Conservation (phyloP, 1,140 invertebrate species). For the Oscheius sp. region DNA sequence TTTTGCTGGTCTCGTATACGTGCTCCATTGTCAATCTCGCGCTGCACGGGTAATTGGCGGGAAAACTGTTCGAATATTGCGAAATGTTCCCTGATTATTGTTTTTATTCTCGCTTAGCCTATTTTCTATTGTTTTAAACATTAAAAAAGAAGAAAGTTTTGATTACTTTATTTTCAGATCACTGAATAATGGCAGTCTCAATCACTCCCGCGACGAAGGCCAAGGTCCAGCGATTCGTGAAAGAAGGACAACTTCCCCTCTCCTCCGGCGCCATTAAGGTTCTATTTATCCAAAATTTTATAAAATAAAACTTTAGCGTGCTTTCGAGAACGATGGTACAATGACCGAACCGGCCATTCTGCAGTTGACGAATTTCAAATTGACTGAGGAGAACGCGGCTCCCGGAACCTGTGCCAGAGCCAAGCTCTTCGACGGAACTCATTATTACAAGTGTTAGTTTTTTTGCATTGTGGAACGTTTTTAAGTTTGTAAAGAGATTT, state of each 20-base stretch:
- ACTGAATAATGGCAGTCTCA: not conserved
- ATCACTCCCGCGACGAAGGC: not conserved
- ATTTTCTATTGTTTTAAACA: too few relatives aligned
- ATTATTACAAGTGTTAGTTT: conserved; percentile 1
- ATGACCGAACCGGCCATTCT: not conserved
- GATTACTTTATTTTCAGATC: too few relatives aligned
- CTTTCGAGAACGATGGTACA: not conserved
- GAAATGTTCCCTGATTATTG: too few relatives aligned
- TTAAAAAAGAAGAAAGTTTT: too few relatives aligned
- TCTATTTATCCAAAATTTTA: not conserved
- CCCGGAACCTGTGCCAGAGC: not conserved
- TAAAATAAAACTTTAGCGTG: not conserved
- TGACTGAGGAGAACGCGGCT: not conserved
- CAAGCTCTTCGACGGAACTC: not conserved
- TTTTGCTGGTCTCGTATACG: too few relatives aligned
- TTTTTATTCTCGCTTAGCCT: too few relatives aligned
- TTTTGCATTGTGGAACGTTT: not conserved
- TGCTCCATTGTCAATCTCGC: too few relatives aligned
- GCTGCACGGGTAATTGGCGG: too few relatives aligned
- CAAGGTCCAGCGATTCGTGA: not conserved
- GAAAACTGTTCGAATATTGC: too few relatives aligned
- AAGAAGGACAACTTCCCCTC: not conserved
- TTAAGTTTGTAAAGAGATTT: not conserved
- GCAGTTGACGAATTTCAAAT: not conserved
- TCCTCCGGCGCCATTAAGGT: not conserved